A percentile compares a stretch with the other conserved stretches of the same genome.
These are phyloP conservation scores for Melanotaenia pygmaea DNA, from an alignment of 2,797 vertebrate genomes.

Conservation along the genomic window DNA sequence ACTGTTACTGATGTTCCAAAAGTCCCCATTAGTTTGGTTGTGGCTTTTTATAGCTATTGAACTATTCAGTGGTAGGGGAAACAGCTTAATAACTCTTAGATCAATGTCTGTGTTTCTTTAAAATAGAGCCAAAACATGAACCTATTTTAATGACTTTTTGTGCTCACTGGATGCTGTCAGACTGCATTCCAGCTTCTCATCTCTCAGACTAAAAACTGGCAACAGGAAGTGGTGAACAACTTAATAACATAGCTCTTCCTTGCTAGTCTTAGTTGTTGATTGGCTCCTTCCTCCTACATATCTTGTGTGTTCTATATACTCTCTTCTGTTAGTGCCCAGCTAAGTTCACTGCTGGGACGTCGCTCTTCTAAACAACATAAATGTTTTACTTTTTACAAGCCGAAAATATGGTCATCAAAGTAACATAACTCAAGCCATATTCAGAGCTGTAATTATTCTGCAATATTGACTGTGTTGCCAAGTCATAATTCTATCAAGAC, in stretches of 20 bases:
- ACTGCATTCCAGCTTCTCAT: constrained; percentile 48
- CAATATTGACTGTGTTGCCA: constrained; percentile 29
- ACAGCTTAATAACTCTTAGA: constrained; percentile 5
- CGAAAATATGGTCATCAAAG: constrained; percentile 55
- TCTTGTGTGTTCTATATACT: constrained; percentile 15
- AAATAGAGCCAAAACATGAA: constrained; percentile 47
- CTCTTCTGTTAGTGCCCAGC: not conserved
- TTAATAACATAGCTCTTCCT: constrained; percentile 66
- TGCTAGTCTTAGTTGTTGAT: not conserved
- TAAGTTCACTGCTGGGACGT: constrained; percentile 35
- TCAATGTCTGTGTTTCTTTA: constrained; percentile 33
- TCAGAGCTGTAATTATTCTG: constrained; percentile 62
- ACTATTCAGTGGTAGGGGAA: not conserved
- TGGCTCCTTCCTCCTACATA: constrained; percentile 16
- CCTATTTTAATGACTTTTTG: constrained; percentile 39
- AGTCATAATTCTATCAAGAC: constrained; percentile 59
- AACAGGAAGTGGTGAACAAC: constrained; percentile 49
- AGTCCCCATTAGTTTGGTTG: constrained; percentile 12
- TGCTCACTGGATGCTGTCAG: constrained; percentile 34
- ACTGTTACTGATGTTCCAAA: constrained; percentile 22
- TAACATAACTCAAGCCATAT: constrained; percentile 25
- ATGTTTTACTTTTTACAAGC: constrained; percentile 49
- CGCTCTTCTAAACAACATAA: constrained; percentile 33
- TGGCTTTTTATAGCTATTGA: constrained; percentile 9
- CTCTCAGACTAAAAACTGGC: constrained; percentile 53